Evolutionary conservation across 1,140 invertebrate species (phyloP).

Genomic region (Teleogryllus occipitalis): DNA sequence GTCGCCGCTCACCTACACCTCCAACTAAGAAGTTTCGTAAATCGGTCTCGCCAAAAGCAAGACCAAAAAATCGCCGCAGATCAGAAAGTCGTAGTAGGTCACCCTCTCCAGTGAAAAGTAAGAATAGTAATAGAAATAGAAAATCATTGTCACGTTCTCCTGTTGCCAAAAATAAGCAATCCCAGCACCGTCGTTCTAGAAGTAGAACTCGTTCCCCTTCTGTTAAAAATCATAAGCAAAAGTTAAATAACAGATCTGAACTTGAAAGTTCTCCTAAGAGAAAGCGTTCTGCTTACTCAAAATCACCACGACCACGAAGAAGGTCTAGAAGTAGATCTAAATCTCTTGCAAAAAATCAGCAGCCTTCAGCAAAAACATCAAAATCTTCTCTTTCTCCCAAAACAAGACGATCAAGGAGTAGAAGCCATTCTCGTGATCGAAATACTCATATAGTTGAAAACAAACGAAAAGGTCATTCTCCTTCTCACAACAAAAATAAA

Average conservation of each 20-base stretch:
- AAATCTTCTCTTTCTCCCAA: conserved; percentile 10
- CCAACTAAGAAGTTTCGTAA: conserved; percentile 3
- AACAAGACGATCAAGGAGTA: neutral
- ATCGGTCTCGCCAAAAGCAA: neutral
- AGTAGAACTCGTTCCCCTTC: neutral
- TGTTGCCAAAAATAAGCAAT: neutral
- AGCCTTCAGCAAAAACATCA: neutral
- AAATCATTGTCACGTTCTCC: neutral
- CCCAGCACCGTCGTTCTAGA: neutral
- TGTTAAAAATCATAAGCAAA: conserved; percentile 4
- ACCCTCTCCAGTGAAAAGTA: neutral
- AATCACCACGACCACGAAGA: conserved; percentile 9
- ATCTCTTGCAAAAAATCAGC: conserved; percentile 10
- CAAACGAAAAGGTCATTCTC: conserved; percentile 7
- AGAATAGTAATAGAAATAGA: neutral
- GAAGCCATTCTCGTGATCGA: neutral
- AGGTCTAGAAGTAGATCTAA: conserved; percentile 14
- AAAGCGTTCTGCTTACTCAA: conserved; percentile 12
- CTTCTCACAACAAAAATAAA: neutral
- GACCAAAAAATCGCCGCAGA: neutral
- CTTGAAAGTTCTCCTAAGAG: conserved; percentile 13
- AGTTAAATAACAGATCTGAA: neutral
- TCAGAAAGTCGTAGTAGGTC: neutral
- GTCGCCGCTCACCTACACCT: conserved; percentile 6
- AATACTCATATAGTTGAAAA: neutral